Evolutionary conservation across 2,797 vertebrate genomes (phyloP).

Genomic region (Pelobates cultripes): DNA sequence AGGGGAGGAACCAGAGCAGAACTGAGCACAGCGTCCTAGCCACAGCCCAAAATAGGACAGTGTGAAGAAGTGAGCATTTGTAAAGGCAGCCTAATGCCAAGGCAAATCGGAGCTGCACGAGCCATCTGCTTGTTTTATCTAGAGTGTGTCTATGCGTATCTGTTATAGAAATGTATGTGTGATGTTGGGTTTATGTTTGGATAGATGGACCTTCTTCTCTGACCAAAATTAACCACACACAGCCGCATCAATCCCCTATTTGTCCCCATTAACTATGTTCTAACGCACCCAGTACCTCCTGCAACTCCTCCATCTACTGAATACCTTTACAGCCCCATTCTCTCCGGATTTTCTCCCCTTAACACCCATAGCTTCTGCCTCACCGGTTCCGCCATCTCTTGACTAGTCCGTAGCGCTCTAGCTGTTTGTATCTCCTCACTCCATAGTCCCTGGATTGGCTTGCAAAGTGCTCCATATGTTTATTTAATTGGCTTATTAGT

Average conservation of each 20-base stretch:
- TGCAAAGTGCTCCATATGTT: not conserved
- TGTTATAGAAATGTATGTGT: conserved; percentile 5
- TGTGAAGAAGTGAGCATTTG: conserved; percentile 16
- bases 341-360: no score
- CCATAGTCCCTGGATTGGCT: not conserved
- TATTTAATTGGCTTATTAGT: not conserved
- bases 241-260: no score
- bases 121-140: conserved; percentile 28
- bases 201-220: no score
- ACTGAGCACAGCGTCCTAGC: conserved; percentile 1
- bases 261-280: no score
- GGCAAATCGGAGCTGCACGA: not conserved
- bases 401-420: not conserved
- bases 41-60: conserved; percentile 28
- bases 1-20: conserved; percentile 30
- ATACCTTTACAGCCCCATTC: no score
- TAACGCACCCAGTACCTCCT: no score
- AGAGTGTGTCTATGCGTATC: not conserved
- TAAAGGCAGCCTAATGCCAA: conserved; percentile 2
- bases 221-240: not conserved
- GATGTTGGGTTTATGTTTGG: no score
- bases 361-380: no score
- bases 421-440: not conserved
- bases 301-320: no score
- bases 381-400: not conserved